Base-by-base conservation (phyloP, 2,113 vertebrate species). In the Zapornia atra region DNA sequence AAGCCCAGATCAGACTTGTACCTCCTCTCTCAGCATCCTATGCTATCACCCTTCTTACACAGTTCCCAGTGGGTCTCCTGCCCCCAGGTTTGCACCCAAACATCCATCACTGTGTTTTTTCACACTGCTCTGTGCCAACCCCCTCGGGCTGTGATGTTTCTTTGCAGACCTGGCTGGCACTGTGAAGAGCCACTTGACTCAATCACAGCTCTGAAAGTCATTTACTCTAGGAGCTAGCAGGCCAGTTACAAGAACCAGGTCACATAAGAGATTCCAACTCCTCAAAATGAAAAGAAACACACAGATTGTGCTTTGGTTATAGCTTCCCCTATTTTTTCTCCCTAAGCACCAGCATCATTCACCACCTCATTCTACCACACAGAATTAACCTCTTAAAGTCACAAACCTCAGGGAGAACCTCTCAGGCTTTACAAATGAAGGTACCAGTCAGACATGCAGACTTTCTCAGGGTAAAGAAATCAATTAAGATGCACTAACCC, bases 391-490 rank as follows among this genome's bases (percentile, higher is more conserved):
- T 40, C 44, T 70, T 8, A 1, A 54, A 48, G 17, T 21, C 48
- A 64, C 18, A 56, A 60, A 10, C 42, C 34, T 82, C 21, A 8
- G 12, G 21, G 5, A 36, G 13, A 29, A 10, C 17, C 16, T 50
- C 31, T 51, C 6, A 42, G 13, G 1, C 21, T 40, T 21, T 33
- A 68, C 40, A 63, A 29, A 3, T 0, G 0, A 42, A 63, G 31
- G 8, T 8, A 16, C 4, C 0, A 0, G 4, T 59, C 21, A 69
- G 68, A 38, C 21, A 22, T 11, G 4, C 20, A 40, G 13, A 33
- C 34, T 50, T 79, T 14, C 54, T 54, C 40, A 73, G 33, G 33
- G 34, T 60, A 6, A 71, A 63, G 20, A 17, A 53, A n/a, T 0
- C 9, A 15, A 21, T 51, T 46, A 38, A 46, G 9, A 40, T 13